A percentile compares a stretch with the other conserved stretches of the same genome.
Evolutionary conservation across 2,797 vertebrate species (phyloP).

Genomic region (Threskiornis aethiopicus): DNA sequence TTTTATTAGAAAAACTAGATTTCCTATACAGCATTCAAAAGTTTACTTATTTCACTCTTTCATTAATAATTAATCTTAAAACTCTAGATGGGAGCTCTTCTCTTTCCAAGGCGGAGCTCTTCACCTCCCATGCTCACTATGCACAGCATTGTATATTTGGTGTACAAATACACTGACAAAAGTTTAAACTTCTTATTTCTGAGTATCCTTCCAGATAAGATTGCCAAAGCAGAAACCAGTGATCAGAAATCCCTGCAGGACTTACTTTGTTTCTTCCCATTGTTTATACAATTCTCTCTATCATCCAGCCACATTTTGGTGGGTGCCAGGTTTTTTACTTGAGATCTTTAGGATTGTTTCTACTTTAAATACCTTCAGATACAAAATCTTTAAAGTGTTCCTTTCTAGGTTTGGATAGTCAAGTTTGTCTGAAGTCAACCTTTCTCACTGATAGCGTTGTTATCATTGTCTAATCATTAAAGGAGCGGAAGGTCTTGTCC

Average conservation of each 20-base stretch:
- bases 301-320: neutral
- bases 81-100: neutral
- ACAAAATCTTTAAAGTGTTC: neutral
- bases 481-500: neutral
- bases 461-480: neutral
- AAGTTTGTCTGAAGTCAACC: neutral
- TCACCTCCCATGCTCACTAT: neutral
- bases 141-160: neutral
- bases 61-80: conserved; percentile 20
- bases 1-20: neutral
- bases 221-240: neutral
- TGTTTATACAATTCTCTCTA: neutral
- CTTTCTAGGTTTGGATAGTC: neutral
- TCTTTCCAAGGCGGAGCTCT: neutral
- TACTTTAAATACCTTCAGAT: neutral
- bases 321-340: neutral
- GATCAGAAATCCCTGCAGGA: neutral
- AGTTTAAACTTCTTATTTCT: neutral
- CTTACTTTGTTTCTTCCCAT: neutral
- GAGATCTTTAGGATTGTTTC: neutral
- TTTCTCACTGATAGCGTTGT: neutral
- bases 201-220: neutral
- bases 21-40: neutral
- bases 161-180: neutral
- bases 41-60: neutral